These are phyloP conservation scores for Macaria notata DNA, from an alignment of 2,888 invertebrate species.

Conservation along the genomic window DNA sequence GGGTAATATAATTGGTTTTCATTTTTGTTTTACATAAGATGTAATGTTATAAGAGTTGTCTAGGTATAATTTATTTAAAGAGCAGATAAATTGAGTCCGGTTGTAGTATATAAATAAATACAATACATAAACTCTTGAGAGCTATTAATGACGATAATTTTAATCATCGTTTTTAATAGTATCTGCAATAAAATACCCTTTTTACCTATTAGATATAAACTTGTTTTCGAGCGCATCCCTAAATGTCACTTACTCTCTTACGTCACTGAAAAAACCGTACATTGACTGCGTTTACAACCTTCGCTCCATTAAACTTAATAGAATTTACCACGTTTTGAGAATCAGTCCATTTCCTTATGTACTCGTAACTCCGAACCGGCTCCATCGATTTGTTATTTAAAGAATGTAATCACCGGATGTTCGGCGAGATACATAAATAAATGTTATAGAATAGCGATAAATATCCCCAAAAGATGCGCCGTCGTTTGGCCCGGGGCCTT, in stretches of 20 bases:
- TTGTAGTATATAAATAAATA: too few relatives aligned
- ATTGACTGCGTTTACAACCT: slow-evolving; percentile 25
- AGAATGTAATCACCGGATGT: slow-evolving; percentile 14
- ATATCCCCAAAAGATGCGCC: slow-evolving; percentile 17
- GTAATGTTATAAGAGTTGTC: too few relatives aligned
- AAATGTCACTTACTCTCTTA: slow-evolving; percentile 56
- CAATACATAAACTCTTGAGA: too few relatives aligned
- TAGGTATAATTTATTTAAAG: too few relatives aligned
- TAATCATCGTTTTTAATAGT: too few relatives aligned
- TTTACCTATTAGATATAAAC: too few relatives aligned
- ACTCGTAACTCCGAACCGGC: slow-evolving; percentile 7
- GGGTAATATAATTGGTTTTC: too few relatives aligned
- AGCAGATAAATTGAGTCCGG: too few relatives aligned
- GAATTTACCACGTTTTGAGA: slow-evolving; percentile 26
- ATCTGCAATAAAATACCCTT: too few relatives aligned
- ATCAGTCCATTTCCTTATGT: slow-evolving; percentile 18
- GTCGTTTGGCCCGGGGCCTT: slow-evolving; percentile 21
- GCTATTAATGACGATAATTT: too few relatives aligned
- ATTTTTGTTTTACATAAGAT: too few relatives aligned
- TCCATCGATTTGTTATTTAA: slow-evolving; percentile 13
- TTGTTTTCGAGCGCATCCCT: slow-evolving; percentile 33
- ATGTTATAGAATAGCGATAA: slow-evolving; percentile 9
- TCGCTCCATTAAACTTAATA: slow-evolving; percentile 27
- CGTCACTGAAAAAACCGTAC: slow-evolving; percentile 61
- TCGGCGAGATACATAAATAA: neutral